Evolutionary conservation across 2,888 invertebrate species (phyloP), one percentile per base, ranked within the genome.

Genomic region (Hypomecis atomaria): DNA sequence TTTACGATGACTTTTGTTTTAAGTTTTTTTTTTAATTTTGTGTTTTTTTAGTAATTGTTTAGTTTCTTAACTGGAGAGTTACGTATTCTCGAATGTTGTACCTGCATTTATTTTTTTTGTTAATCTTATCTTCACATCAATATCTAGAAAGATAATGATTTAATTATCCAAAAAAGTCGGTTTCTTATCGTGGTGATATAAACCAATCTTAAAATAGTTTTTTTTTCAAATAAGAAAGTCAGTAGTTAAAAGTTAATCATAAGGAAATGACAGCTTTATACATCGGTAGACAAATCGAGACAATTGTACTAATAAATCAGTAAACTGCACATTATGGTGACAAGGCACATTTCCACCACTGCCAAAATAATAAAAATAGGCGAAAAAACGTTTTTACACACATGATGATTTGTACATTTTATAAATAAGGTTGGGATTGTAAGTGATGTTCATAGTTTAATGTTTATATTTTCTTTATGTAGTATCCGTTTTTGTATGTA

Each of bases 331-430:
- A 82, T 86, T 77, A 82, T 84, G 85, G 86, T 87, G 87, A 90
- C 93, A 92, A 93, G 93, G 93, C 93, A 93, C 93, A 93, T 93
- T 90, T 93, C 93, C 89, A 92, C 81, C 91, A 92, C 90, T 91
- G 93, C 92, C 93, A 90, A 90, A 83, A 88, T 85, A 86, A 81
- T 82, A 83, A 82, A 85, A 81, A 83, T 83, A 79, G 78, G 83
- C 82, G 83, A 83, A 81, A 79, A 59, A 60, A 54, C 13, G 70
- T 76, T 78, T 83, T 82, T 74, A 76, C 74, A 77, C 85, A 86
- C 79, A 84, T 86, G 84, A 83, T 87, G 85, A 83, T 86, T 86
- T 90, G 90, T 90, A 90, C 83, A 86, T 85, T 86, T 84, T 87
- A 87, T 90, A 88, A 81, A 80, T 90, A 89, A 90, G 89, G 85